These are phyloP conservation scores for Saiga tatarica DNA, from an alignment of 2,113 vertebrate species.

Conservation along the genomic window DNA sequence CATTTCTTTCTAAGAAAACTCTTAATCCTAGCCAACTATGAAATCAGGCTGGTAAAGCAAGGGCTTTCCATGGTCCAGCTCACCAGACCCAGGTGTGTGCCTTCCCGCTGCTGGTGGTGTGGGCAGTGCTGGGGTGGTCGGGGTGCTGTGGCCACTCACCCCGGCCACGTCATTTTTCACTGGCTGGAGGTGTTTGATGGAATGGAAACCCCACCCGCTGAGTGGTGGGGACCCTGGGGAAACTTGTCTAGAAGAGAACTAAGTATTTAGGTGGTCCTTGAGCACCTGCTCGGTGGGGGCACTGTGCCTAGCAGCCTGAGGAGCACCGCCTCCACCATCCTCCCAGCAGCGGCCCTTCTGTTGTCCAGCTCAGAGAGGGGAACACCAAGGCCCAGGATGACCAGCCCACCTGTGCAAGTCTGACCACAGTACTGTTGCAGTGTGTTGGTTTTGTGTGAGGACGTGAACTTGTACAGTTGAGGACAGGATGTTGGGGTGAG, in stretches of 20 bases:
- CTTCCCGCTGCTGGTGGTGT: too few species aligned
- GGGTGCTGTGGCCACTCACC: background rate
- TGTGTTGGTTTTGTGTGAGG: background rate
- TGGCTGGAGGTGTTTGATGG: background rate
- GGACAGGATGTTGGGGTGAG: background rate
- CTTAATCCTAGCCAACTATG: background rate
- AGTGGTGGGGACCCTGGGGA: background rate
- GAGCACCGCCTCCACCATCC: rapidly evolving
- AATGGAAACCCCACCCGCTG: background rate
- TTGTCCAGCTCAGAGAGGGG: background rate
- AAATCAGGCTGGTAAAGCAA: background rate
- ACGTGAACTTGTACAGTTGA: background rate
- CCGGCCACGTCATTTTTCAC: background rate
- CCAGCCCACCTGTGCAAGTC: background rate
- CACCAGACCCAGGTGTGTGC: background rate
- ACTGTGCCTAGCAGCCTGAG: rapidly evolving
- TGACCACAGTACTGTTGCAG: background rate
- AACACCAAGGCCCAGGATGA: background rate
- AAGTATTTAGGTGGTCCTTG: background rate
- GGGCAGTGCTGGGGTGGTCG: rapidly evolving
- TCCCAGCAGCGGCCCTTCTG: rapidly evolving
- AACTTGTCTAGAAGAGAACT: background rate
- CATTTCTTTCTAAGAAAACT: background rate
- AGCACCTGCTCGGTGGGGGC: too few species aligned
- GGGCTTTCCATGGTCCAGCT: background rate